phyloP scores from a whole-genome alignment of 2,888 invertebrate species.

The Scaptodrosophila latifasciaeformis region DNA sequence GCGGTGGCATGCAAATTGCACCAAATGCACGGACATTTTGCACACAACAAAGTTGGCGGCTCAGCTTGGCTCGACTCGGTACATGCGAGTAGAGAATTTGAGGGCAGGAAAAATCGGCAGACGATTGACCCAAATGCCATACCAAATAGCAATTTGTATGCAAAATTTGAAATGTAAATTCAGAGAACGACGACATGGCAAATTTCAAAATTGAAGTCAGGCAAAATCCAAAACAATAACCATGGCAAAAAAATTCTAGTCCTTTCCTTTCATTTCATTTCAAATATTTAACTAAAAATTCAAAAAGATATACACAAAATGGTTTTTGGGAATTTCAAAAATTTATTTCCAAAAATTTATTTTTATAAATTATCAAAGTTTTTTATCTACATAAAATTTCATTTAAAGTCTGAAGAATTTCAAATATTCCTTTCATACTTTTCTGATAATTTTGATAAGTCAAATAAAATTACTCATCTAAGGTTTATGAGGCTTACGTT shows the following conservation, averaged over 20 bases:
- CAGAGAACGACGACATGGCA: slow-evolving; percentile 38
- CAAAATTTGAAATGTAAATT: slow-evolving; percentile 59
- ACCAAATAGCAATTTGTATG: slow-evolving; percentile 55
- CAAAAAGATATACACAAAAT: not conserved
- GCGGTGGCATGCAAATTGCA: slow-evolving; percentile 51
- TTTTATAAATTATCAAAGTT: not conserved
- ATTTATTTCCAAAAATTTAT: not conserved
- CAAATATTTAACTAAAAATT: slow-evolving; percentile 6
- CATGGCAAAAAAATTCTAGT: slow-evolving; percentile 16
- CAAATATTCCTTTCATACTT: too few relatives aligned
- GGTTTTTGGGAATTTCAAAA: not conserved
- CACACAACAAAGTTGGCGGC: slow-evolving; percentile 29
- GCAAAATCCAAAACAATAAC: slow-evolving; percentile 29
- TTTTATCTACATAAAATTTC: too few relatives aligned
- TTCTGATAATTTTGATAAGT: too few relatives aligned
- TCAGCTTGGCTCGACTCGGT: too few relatives aligned
- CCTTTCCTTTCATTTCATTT: too few relatives aligned
- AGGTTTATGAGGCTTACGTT: too few relatives aligned
- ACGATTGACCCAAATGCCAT: slow-evolving; percentile 56
- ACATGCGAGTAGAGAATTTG: not conserved
- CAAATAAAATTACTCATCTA: too few relatives aligned
- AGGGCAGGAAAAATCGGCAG: slow-evolving; percentile 35
- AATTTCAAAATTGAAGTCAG: slow-evolving; percentile 53
- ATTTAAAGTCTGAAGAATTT: too few relatives aligned
- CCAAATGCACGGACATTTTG: slow-evolving; percentile 44